Evolutionary conservation across 2,113 vertebrate species (phyloP).

Genomic region (Hippopotamus amphibius): DNA sequence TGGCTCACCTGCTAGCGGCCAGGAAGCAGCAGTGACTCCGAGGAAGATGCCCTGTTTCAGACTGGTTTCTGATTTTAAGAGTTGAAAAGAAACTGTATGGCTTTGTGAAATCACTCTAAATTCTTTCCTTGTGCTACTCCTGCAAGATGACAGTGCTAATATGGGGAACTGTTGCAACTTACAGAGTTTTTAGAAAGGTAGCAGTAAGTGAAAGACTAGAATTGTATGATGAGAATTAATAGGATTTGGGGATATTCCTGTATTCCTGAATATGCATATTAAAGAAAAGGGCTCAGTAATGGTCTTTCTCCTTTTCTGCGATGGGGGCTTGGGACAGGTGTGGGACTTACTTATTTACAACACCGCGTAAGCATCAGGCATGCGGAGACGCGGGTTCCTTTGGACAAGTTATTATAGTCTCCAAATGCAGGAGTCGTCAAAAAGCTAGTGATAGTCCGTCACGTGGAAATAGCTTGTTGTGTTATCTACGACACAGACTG

Average conservation of each 20-base stretch:
- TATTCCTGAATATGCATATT: accelerated
- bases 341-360: not conserved
- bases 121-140: accelerated
- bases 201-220: not conserved
- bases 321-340: accelerated
- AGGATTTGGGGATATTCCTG: not conserved
- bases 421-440: not conserved
- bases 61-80: not conserved
- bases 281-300: accelerated
- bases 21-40: not conserved
- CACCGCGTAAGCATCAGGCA: accelerated
- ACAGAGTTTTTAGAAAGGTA: no score
- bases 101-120: no score
- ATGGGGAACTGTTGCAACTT: not conserved
- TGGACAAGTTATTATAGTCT: accelerated
- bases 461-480: accelerated
- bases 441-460: not conserved
- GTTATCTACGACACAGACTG: no score
- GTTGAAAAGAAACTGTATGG: not conserved
- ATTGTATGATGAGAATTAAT: accelerated
- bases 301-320: accelerated
- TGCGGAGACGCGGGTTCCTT: accelerated
- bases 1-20: not conserved
- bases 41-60: accelerated
- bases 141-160: not conserved